Base-by-base conservation (phyloP, 2,113 vertebrate genomes). In the Tragelaphus buxtoni region DNA sequence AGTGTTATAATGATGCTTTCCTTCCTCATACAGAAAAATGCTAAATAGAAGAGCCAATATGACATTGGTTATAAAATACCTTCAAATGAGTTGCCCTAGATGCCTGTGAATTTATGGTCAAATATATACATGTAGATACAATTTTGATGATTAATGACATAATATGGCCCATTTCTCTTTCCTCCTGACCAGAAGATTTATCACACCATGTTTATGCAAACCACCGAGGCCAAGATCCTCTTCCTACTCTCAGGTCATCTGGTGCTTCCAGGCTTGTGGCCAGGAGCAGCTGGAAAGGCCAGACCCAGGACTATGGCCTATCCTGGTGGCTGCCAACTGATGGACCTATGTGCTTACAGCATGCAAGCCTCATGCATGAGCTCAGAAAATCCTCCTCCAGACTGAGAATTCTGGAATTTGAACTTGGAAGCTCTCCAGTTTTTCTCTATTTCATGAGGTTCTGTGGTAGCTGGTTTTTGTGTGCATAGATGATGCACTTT, bases 211-310 rank as follows among this genome's bases (percentile, higher is more conserved):
- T n/a, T 80, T 84, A 80, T 20, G 30, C 22, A 97, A 86, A 56
- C 56, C 32, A 49, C 61, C 1, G 18, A 96, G 17, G 49, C 53
- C 74, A 72, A 35, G 28, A 63, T 16, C 35, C 2, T 42, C 14
- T 20, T 55, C 47, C 12, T 16, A 16, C 76, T 88, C 39, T 80
- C 53, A 94, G 51, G 61, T 87, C 53, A 63, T 88, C 80, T 86
- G 65, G 42, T 88, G 56, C 13, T 35, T 74, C 61, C 16, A 94
- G 58, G 84, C 53, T 30, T 58, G 56, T 35, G 30, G 92, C 35
- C 92, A 96, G 88, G 96, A 32, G 60, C 60, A 95, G 65, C 24
- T 95, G 35, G 30, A 81, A 97, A 97, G 35, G n/a, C 69, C 69
- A 72, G 30, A 91, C 4, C 5, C 3, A 24, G 69, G 85, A 84